These are phyloP conservation scores for Nasonia longicornis DNA, from an alignment of 1,140 invertebrate genomes.

Conservation along the genomic window DNA sequence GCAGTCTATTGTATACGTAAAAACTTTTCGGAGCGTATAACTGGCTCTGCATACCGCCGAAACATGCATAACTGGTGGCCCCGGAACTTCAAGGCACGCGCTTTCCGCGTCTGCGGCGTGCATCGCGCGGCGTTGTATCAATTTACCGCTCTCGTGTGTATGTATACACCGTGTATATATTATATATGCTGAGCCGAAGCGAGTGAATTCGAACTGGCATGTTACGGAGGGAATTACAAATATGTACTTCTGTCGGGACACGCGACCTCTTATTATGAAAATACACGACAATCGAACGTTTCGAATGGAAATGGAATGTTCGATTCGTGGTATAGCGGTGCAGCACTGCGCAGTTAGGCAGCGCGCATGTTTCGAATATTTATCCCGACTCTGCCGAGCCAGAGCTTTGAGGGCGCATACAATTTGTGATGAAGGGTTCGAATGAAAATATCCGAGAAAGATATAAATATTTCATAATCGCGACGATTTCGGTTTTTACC, in stretches of 20 bases:
- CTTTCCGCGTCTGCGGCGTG: background rate
- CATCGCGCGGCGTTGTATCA: background rate
- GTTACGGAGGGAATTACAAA: conserved; percentile 29
- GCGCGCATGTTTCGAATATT: background rate
- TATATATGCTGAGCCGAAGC: background rate
- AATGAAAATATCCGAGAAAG: background rate
- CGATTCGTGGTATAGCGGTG: background rate
- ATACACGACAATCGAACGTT: conserved; percentile 24
- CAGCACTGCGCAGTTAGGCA: no score
- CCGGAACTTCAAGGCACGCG: conserved; percentile 17
- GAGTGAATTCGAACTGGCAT: conserved; percentile 6
- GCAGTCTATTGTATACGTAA: background rate
- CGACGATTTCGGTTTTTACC: no score
- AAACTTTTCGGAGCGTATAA: background rate
- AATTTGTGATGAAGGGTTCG: background rate
- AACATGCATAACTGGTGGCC: background rate
- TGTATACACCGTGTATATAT: background rate
- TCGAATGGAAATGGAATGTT: background rate
- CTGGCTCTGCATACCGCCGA: background rate
- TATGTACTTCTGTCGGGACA: conserved; percentile 8
- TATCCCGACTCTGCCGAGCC: background rate
- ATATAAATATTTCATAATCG: background rate
- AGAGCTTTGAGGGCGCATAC: background rate
- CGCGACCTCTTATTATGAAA: conserved; percentile 17
- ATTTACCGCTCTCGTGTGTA: background rate